Conservation (phyloP, 1,140 invertebrate genomes). For the Carcinoscorpius rotundicauda region DNA sequence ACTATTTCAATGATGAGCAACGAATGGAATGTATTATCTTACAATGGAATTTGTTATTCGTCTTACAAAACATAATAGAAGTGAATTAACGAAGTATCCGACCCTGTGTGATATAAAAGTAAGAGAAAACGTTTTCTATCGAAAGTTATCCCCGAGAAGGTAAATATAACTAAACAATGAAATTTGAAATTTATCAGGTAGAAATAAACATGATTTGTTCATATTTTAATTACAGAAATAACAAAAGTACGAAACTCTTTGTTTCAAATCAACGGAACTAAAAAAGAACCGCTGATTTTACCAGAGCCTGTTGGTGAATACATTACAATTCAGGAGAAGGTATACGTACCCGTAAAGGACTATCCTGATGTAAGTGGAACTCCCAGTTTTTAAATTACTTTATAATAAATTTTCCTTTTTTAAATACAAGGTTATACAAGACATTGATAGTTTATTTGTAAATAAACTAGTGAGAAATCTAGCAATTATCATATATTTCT, state of each 20-base stretch:
- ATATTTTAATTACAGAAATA: slow-evolving; percentile 63
- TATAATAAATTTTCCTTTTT: neutral
- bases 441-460: neutral
- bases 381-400: slow-evolving; percentile 9
- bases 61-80: too few species aligned
- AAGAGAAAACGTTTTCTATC: too few species aligned
- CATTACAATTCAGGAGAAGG: slow-evolving; percentile 92
- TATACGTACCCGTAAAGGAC: slow-evolving; percentile 98
- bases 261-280: slow-evolving; percentile 95
- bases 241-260: slow-evolving; percentile 90
- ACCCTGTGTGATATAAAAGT: too few species aligned
- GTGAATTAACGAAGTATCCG: too few species aligned
- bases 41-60: too few species aligned
- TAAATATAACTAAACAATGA: too few species aligned
- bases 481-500: too few species aligned
- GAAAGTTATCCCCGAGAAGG: too few species aligned
- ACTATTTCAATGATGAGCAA: too few species aligned
- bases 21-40: too few species aligned
- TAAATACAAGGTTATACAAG: neutral
- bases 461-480: too few species aligned
- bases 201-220: neutral
- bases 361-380: slow-evolving; percentile 86
- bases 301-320: slow-evolving; percentile 86
- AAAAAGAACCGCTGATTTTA: slow-evolving; percentile 81
- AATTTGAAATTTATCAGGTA: too few species aligned